These are phyloP conservation scores for Oryctolagus cuniculus DNA, from an alignment of 2,113 vertebrate species.

Conservation along the genomic window DNA sequence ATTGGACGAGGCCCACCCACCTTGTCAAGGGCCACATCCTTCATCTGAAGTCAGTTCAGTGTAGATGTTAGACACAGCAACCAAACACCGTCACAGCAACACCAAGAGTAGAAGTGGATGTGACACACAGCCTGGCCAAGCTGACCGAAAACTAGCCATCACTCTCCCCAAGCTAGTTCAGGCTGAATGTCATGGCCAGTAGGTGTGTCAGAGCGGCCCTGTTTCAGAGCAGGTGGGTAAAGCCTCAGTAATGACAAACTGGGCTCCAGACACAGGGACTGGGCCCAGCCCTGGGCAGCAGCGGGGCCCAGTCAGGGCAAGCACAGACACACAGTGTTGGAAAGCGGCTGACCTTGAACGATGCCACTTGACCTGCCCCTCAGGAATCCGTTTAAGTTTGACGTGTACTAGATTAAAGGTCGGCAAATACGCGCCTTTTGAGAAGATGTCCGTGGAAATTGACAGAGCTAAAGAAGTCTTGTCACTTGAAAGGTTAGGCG, in stretches of 20 bases:
- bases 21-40: neutral
- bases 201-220: too few species aligned
- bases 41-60: neutral
- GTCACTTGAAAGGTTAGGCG: neutral
- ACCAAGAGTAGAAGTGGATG: neutral
- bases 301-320: too few species aligned
- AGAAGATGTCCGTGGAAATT: neutral
- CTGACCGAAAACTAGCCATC: neutral
- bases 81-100: neutral
- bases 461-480: neutral
- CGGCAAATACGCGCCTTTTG: neutral
- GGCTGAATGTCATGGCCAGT: fast-evolving
- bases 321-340: fast-evolving
- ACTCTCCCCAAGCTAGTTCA: too few species aligned
- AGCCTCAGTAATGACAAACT: neutral
- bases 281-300: neutral
- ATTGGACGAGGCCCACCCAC: neutral
- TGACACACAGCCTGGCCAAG: neutral
- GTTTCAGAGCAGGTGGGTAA: neutral
- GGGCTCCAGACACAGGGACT: neutral
- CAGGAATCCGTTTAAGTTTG: neutral
- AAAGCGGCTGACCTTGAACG: neutral
- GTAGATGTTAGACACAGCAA: neutral
- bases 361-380: neutral
- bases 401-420: neutral